Conservation (phyloP, 2,888 invertebrate genomes). For the Cosmorhoe ocellata region DNA sequence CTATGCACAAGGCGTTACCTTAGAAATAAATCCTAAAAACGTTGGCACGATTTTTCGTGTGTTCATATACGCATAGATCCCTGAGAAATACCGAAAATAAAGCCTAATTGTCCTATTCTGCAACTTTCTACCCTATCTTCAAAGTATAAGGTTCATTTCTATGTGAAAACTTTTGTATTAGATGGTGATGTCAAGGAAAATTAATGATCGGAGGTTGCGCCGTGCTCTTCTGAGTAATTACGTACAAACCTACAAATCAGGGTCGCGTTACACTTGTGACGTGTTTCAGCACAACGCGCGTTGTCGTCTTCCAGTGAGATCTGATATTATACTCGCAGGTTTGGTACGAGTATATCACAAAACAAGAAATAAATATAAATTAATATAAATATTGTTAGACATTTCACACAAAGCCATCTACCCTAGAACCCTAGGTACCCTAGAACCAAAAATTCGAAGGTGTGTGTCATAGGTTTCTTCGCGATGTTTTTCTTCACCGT, state of each 20-base stretch:
- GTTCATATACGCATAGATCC: background rate
- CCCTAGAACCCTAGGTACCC: no score
- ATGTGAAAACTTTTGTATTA: background rate
- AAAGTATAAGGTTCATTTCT: background rate
- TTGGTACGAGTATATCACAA: no score
- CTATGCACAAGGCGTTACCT: no score
- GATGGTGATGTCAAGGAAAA: background rate
- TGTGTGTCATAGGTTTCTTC: no score
- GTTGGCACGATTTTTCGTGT: background rate
- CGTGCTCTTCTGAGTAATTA: slow-evolving; percentile 3
- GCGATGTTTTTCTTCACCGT: no score
- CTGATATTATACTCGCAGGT: no score
- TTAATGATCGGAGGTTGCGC: slow-evolving; percentile 8
- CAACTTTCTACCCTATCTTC: background rate
- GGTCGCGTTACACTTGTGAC: background rate
- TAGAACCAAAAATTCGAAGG: no score
- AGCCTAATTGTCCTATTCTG: background rate
- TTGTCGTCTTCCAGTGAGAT: no score
- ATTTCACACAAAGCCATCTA: no score
- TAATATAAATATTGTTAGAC: no score
- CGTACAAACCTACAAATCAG: slow-evolving; percentile 10
- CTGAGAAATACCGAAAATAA: background rate
- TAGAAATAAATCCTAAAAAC: background rate
- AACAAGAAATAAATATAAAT: no score
- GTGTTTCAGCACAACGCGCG: background rate